Conservation (phyloP, 2,113 vertebrate genomes). For the Morphnarchus princeps region DNA sequence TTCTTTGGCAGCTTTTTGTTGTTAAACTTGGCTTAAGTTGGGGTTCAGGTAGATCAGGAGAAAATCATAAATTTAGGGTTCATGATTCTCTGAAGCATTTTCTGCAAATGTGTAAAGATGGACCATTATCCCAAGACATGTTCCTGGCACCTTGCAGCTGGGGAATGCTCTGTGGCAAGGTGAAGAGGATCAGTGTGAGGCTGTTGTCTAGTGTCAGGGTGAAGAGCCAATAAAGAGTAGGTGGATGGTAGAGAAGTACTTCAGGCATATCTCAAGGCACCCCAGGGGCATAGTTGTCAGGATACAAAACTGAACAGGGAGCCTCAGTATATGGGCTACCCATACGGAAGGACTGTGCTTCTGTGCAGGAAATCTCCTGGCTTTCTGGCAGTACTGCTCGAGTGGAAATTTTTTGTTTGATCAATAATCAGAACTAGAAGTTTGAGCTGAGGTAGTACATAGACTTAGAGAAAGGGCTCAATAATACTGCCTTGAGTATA, state of each 20-base stretch:
- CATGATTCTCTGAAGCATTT: neutral
- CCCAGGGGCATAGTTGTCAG: neutral
- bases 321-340: neutral
- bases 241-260: neutral
- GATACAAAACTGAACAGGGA: neutral
- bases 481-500: neutral
- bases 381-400: neutral
- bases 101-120: neutral
- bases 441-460: neutral
- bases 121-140: neutral
- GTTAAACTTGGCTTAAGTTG: neutral
- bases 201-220: neutral
- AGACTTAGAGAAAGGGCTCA: neutral
- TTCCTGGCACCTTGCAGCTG: neutral
- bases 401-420: neutral
- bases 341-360: rapidly evolving
- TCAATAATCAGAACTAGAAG: neutral
- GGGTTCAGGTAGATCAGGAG: neutral
- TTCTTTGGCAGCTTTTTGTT: neutral
- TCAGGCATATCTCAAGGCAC: neutral
- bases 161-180: neutral
- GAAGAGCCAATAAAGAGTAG: neutral
- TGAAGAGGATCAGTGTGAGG: neutral
- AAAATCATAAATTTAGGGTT: neutral
- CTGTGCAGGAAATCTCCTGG: neutral